Base-by-base conservation (phyloP, 30 jellyfish, hydroid and myxozoan genomes). In the Nemopilema nomurai region DNA sequence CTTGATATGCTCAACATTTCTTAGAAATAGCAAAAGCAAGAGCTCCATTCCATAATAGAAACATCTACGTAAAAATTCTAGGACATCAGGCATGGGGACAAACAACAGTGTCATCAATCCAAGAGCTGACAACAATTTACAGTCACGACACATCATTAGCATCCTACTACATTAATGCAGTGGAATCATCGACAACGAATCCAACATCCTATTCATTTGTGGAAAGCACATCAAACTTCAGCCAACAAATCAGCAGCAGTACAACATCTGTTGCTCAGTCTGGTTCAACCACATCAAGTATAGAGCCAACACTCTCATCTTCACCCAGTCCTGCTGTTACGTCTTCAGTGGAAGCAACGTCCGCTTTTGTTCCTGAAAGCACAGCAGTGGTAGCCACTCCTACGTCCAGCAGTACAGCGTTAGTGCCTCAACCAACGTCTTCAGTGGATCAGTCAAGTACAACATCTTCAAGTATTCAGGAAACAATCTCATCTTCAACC, bases 241-340 rank as follows among this genome's bases (percentile, higher is more conserved):
- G n/a, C n/a, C n/a, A n/a, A n/a, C n/a, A n/a, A 51, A 51, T 51
- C 67, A 51, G 67, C 67, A 51, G 67, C 67, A 16, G 17, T 51
- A 19, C 29, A 3, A 3, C 57, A 41, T 41, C 57, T 41, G 77
- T 17, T 67, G 77, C 49, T 0, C 49, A 67, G 13, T 41, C 57
- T 13, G 13, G 57, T 27, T 30, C 81, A 30, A 65, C 18, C 33
- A 24, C 81, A 8, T 25, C 81, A 71, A 71, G 77, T 49, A 67
- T 71, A 19, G 81, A 63, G 18, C 16, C 81, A 71, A 18, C 13
- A 41, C 9, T 41, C 13, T 41, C 57, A 41, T 41, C 57, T 3
- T 41, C 57, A 3, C 13, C 57, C 9, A 41, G 57, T 41, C n/a
- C n/a, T n/a, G 57, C 6, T 13, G 13, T 41, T 41, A 3, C 13